Base-by-base conservation (phyloP, 30 jellyfish, hydroid and myxozoan genomes). In the Clytia hemisphaerica region DNA sequence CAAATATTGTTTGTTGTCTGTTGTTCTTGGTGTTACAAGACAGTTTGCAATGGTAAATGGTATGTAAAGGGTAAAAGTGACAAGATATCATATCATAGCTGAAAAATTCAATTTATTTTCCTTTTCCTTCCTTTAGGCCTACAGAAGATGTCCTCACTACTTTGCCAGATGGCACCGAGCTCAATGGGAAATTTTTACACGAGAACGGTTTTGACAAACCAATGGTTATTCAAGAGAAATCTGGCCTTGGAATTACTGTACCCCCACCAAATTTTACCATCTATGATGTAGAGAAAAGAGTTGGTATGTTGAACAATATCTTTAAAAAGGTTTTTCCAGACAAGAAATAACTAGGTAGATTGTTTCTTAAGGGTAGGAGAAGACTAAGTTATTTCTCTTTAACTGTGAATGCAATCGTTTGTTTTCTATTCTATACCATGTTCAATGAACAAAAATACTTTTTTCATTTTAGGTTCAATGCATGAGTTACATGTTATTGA, bases 401-500 rank as follows among this genome's bases (percentile, higher is more conserved):
- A n/a, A n/a, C n/a, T n/a, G n/a, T n/a, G n/a, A n/a, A n/a, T n/a
- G n/a, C n/a, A n/a, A n/a, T n/a, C n/a, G n/a, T 42, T 42, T 12
- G n/a, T 9, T 9, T 42, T 9, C 12, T 42, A 42, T n/a, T 42
- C 12, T 42, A 42, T 42, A 9, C n/a, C 4, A 22, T 0, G 32
- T 30, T 22, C 29, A 37, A 25, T 32, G 71, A 0, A 27, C n/a
- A n/a, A n/a, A n/a, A n/a, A n/a, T n/a, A n/a, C 7, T 34, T 63
- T 60, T 37, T 38, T 4, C 45, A 18, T 64, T 51, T 16, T 12
- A 85, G 96, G 96, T 4, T 79, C 96, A 10, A 37, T 85, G 76
- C 77, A 47, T 35, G 97, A 88, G 46, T 22, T 88, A 29, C 97
- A 88, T 59, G 97, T 88, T 25, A 88, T 88, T 45, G 97, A 88